These are phyloP conservation scores for Heliconius sara DNA, from an alignment of 2,888 invertebrate species.

Conservation along the genomic window DNA sequence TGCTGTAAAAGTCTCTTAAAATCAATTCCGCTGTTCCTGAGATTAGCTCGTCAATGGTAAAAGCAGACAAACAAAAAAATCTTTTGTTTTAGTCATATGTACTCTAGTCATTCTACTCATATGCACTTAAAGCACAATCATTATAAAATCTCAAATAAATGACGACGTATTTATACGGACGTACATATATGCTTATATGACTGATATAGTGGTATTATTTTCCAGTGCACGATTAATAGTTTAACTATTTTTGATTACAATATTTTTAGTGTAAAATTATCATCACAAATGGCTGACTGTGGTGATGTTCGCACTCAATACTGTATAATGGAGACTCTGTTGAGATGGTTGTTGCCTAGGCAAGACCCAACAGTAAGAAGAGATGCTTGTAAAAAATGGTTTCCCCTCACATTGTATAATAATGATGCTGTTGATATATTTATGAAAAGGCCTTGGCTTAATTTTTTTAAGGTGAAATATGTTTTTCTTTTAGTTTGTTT, in stretches of 20 bases:
- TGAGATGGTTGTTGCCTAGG: constrained; percentile 69
- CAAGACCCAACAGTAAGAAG: constrained; percentile 54
- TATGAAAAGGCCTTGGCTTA: constrained; percentile 60
- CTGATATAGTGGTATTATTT: too few relatives aligned
- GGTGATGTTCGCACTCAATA: constrained; percentile 65
- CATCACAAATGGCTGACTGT: constrained; percentile 55
- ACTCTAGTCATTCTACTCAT: too few relatives aligned
- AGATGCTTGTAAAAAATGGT: constrained; percentile 62
- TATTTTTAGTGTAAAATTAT: constrained; percentile 57
- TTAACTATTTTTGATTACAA: background rate
- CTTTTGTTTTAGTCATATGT: too few relatives aligned
- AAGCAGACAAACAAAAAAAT: too few relatives aligned
- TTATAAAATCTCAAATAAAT: too few relatives aligned
- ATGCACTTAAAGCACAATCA: too few relatives aligned
- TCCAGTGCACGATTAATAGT: too few relatives aligned
- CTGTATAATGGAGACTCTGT: constrained; percentile 62
- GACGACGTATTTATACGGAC: too few relatives aligned
- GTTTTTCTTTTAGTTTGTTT: background rate
- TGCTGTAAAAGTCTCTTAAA: too few relatives aligned
- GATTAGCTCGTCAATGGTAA: too few relatives aligned
- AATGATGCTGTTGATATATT: constrained; percentile 58
- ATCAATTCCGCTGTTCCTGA: too few relatives aligned
- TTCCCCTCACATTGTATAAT: constrained; percentile 55
- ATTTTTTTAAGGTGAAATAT: constrained; percentile 61
- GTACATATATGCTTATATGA: too few relatives aligned